These are phyloP conservation scores for Ispidina picta DNA, from an alignment of 2,797 vertebrate species.

Conservation along the genomic window DNA sequence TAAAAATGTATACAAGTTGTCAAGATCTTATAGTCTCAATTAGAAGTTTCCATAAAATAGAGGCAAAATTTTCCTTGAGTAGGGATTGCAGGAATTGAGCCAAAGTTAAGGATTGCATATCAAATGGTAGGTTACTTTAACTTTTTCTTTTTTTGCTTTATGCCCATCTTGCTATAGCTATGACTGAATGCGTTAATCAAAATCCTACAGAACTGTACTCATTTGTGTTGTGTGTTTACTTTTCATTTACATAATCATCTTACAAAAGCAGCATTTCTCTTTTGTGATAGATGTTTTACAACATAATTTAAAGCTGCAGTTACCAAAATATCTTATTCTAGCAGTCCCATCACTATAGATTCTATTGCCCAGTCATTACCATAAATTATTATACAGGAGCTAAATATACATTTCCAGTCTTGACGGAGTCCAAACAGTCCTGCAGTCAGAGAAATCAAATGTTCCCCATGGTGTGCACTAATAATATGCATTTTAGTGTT, in stretches of 20 bases:
- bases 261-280: slow-evolving; percentile 19
- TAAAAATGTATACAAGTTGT: not conserved
- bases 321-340: not conserved
- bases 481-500: not conserved
- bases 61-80: not conserved
- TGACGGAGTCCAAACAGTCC: slow-evolving; percentile 8
- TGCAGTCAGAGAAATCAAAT: slow-evolving; percentile 9
- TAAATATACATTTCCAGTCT: slow-evolving; percentile 30
- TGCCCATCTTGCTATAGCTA: slow-evolving; percentile 1
- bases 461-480: not conserved
- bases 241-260: slow-evolving; percentile 29
- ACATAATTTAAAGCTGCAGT: slow-evolving; percentile 30
- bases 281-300: not conserved
- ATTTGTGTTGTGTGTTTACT: slow-evolving; percentile 39
- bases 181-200: slow-evolving; percentile 36
- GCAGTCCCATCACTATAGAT: not conserved
- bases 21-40: not conserved
- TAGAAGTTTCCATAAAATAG: slow-evolving; percentile 11
- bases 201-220: slow-evolving; percentile 24
- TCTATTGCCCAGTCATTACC: slow-evolving; percentile 7
- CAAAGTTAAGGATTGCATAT: not conserved
- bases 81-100: not conserved
- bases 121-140: not conserved
- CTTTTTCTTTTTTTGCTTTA: not conserved
- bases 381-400: slow-evolving; percentile 17